Evolutionary conservation across 2,888 invertebrate species (phyloP), one percentile per base, ranked within the genome.

Genomic region (Stomorhina lunata): DNA sequence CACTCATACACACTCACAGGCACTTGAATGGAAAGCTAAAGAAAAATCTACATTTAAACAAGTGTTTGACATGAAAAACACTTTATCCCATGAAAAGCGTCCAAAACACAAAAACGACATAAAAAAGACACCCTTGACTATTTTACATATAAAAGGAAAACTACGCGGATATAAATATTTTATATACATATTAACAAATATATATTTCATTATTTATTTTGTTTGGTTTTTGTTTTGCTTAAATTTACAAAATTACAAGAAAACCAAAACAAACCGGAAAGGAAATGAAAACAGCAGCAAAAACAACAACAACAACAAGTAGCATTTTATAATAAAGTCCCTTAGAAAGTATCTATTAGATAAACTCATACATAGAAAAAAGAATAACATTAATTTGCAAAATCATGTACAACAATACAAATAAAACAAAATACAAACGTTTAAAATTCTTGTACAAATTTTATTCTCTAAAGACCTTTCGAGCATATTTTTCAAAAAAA

Each of bases 41-140:
- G 40, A 61, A 45, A 61, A 53, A n/a, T 0, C 48, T 59, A 29
- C 20, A 71, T 25, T n/a, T 12, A 27, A 59, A 40, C 53, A 66
- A 65, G 65, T 77, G 59, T 66, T 61, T 72, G 61, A 75, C 53
- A 63, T 37, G n/a, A 75, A 66, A 71, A 81, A 73, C 77, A 55
- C 55, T 69, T 69, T 63, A 45, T 66, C 27, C n/a, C 53, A 68
- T 34, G 48, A 53, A 68, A 17, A 75, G 69, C 15, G 43, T 45
- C 57, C 68, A 77, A 40, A 59, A 61, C 32, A 68, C 40, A 25
- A 20, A 17, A 4, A 53, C 40, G 40, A 53, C 43, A 55, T 55
- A 55, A 10, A 50, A 57, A 66, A 22, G 15, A 50, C 20, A 29
- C 53, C 45, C 71, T 53, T 65, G 71, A 45, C 29, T n/a, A n/a